A percentile compares a stretch with the other conserved stretches of the same genome.
Conservation (phyloP, 2,888 invertebrate species). For the Andrena trimmerana region DNA sequence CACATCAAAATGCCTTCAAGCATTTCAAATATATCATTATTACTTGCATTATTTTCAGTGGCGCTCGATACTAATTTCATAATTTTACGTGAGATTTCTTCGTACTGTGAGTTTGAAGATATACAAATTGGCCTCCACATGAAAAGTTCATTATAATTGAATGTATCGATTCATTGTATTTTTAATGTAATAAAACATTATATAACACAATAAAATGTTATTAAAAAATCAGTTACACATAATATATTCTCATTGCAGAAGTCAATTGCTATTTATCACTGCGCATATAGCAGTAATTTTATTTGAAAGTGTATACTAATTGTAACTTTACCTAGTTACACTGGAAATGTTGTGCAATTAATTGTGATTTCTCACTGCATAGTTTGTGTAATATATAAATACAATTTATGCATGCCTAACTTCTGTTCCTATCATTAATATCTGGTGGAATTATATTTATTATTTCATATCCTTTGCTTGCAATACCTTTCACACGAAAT, state of each 20-base stretch:
- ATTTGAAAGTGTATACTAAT: neutral
- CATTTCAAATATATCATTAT: neutral
- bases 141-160: neutral
- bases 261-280: neutral
- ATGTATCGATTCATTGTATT: conserved; percentile 2
- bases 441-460: no score
- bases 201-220: conserved; percentile 2
- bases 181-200: conserved; percentile 38
- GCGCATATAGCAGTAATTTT: neutral
- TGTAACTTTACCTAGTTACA: no score
- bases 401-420: no score
- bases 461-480: no score
- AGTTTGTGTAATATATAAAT: neutral
- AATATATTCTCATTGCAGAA: neutral
- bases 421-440: no score
- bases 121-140: conserved; percentile 14
- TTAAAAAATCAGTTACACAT: neutral
- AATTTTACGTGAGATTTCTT: conserved; percentile 4
- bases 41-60: neutral
- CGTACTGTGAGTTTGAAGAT: neutral
- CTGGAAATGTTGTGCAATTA: neutral
- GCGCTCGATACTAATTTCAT: neutral
- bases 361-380: neutral
- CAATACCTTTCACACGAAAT: neutral
- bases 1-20: neutral